These are phyloP conservation scores for Ips typographus DNA, from an alignment of 1,140 invertebrate genomes.

Conservation along the genomic window DNA sequence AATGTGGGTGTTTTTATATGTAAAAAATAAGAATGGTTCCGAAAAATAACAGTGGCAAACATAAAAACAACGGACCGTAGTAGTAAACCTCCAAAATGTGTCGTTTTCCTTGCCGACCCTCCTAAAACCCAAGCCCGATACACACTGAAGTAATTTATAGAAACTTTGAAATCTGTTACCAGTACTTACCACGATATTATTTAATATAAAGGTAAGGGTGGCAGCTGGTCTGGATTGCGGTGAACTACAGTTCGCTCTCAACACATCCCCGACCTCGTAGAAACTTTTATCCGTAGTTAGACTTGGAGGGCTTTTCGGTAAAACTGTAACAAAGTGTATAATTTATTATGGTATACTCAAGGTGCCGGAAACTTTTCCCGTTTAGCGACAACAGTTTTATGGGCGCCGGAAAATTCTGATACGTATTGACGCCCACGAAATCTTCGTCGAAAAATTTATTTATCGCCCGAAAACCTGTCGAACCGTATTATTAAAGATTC, in stretches of 20 bases:
- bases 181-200: constrained; percentile 72
- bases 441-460: no score
- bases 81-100: no score
- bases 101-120: not conserved
- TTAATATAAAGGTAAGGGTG: constrained; percentile 73
- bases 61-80: no score
- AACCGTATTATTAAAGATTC: no score
- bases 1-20: no score
- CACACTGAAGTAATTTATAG: constrained; percentile 1
- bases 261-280: constrained; percentile 72
- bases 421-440: not conserved
- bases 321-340: constrained; percentile 47
- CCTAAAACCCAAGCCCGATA: not conserved
- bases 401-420: constrained; percentile 7
- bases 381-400: constrained; percentile 14
- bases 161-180: constrained; percentile 33
- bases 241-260: constrained; percentile 75
- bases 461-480: no score
- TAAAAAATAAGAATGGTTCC: no score
- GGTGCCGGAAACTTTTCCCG: constrained; percentile 23
- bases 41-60: no score
- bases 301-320: constrained; percentile 46
- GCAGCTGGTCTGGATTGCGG: constrained; percentile 67
- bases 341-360: constrained; percentile 38
- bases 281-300: constrained; percentile 62